Base-by-base conservation (phyloP, 2,113 vertebrate genomes). In the Poicephalus meyeri region DNA sequence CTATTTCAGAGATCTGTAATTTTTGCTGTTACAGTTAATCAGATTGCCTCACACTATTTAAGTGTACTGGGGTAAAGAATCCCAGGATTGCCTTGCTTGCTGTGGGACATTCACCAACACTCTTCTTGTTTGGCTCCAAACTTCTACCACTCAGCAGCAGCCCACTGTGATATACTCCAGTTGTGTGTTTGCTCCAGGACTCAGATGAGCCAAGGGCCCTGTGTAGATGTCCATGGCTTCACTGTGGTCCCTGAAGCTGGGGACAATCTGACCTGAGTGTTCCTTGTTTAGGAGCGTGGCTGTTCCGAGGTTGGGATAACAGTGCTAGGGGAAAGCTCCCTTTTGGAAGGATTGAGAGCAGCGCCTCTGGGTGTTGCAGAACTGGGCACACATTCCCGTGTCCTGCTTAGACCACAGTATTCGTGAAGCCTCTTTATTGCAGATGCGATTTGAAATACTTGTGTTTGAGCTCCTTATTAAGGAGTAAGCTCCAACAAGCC, bases 401-500 rank as follows among this genome's bases (percentile, higher is more conserved):
- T 9, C 89, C 70, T 29, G 16, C 64, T 68, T 4, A 46, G 60
- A 35, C 35, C 68, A 14, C 68, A 33, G 29, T 8, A 20, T 61
- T 56, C 42, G 64, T 17, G 35, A 52, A 50, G 41, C 49, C 31
- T 49, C 69, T 60, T n/a, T 70, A n/a, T 60, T 74, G 49, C 9
- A 25, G 44, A 10, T 4, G 15, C 0, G 5, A 20, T 65, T 58
- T 6, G 63, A 66, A 44, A 9, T 39, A 13, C 17, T 85, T 16
- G 11, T 10, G 7, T 49, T 13, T 26, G 25, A 85, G 89, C n/a
- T 97, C n/a, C 11, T 39, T 68, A 72, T 29, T 49, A 55, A 39
- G 7, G 80, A 96, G 92, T 97, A 96, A 97, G 95, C 96, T 98
- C 97, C 98, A 97, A 79, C 29, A 88, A 46, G 33, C 33, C 44